phyloP scores from a whole-genome alignment of 1,140 invertebrate genomes.

The Diplogasteroides magnus region DNA sequence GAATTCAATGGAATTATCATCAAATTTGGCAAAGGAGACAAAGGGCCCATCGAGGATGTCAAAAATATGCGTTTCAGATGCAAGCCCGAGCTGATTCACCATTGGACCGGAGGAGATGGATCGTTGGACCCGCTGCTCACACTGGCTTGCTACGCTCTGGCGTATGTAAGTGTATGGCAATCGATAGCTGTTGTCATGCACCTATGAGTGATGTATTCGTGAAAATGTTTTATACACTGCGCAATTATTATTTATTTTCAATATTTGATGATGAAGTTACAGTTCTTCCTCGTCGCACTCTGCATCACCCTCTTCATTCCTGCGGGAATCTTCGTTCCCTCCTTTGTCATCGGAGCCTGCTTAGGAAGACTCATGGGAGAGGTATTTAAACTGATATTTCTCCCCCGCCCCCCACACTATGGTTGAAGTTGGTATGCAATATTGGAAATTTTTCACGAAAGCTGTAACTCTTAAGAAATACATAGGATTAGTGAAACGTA shows the following conservation, averaged over 20 bases:
- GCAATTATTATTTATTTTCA: background rate
- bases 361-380: constrained; percentile 80
- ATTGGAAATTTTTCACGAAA: too few species aligned
- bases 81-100: too few species aligned
- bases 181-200: too few species aligned
- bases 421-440: too few species aligned
- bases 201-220: too few species aligned
- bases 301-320: constrained; percentile 92
- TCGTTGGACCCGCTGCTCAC: background rate
- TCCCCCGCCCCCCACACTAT: constrained; percentile 86
- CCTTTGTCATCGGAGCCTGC: constrained; percentile 85
- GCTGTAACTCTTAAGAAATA: too few species aligned
- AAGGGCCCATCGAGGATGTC: background rate
- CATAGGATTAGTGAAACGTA: too few species aligned
- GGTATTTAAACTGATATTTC: constrained; percentile 79
- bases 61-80: too few species aligned
- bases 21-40: background rate
- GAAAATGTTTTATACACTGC: too few species aligned
- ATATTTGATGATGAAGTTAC: too few species aligned
- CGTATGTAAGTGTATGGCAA: constrained; percentile 52
- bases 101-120: background rate
- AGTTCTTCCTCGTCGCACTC: constrained; percentile 86
- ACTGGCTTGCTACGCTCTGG: constrained; percentile 41
- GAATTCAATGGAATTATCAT: too few species aligned
- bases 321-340: constrained; percentile 88